Conservation (phyloP, 2,113 vertebrate species). For the Tupaia tana region DNA sequence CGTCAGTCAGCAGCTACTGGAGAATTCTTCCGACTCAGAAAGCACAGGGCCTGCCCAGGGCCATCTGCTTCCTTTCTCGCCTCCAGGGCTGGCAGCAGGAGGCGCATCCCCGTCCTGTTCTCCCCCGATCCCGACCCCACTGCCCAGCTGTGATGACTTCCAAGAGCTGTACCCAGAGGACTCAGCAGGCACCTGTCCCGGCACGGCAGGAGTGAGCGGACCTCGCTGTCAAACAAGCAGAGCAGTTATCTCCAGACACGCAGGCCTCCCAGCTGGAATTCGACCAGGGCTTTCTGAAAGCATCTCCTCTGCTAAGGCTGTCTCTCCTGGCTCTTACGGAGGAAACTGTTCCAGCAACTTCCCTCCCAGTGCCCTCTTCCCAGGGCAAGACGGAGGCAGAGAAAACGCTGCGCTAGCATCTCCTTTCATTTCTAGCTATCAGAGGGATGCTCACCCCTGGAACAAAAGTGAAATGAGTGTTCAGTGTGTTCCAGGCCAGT, state of each 20-base stretch:
- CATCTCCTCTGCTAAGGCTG: neutral
- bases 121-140: neutral
- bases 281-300: neutral
- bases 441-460: neutral
- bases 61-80: neutral
- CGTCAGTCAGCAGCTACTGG: neutral
- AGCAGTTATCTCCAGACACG: neutral
- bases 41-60: neutral
- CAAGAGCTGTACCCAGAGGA: neutral
- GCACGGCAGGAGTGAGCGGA: neutral
- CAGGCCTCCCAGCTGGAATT: neutral
- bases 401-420: neutral
- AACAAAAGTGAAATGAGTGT: neutral
- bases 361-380: neutral
- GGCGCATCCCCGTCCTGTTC: neutral
- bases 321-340: neutral
- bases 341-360: neutral
- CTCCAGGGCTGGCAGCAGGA: neutral
- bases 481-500: neutral
- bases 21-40: neutral
- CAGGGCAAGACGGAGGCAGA: neutral
- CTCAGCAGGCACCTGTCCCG: neutral
- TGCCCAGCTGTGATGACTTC: neutral
- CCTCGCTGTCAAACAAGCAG: neutral
- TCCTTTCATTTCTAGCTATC: no score